Base-by-base conservation (phyloP, 2,888 invertebrate genomes). In the Pammene fasciana region DNA sequence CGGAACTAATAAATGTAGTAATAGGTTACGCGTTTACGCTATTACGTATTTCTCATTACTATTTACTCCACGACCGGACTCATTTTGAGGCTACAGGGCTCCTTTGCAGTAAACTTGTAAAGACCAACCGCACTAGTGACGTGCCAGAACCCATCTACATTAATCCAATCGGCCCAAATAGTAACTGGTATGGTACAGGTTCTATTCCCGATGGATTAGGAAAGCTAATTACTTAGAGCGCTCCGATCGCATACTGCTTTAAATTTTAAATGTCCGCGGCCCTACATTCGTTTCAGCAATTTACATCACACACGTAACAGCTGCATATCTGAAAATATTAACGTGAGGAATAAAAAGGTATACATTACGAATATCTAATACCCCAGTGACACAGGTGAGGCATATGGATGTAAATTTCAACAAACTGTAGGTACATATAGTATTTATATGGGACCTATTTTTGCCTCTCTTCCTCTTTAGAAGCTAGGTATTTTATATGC, bases 211-310 rank as follows among this genome's bases (percentile, higher is more conserved):
- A 16, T 16, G 50, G 62, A 41, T 59, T 46, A 56, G 18, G 57
- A 38, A 52, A 64, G 50, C 64, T 68, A 68, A 68, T 68, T 57
- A 68, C 68, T 64, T 64, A 68, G 43, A 50, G n/a, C 45, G 61
- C 14, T 36, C 54, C 43, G 50, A 55, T 55, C 64, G 34, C 64
- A 45, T 45, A 16, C 54, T 18, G 50, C 62, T 62, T 52, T 62
- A 62, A 52, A 52, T 52, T 62, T 62, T 52, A 62, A 62, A 62
- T 62, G 50, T 41, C 36, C 48, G 13, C 38, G 50, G 38, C 18
- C 50, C 50, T 36, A 38, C n/a, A 48, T 61, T 61, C 46, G 48
- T 62, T 18, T 62, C 38, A 41, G 34, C 11, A 26, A 62, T 62
- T 62, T 52, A 41, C 52, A 62, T 62, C 10, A 62, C 62, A 62